Percentiles rank a stretch among this genome's conserved stretches.
Conservation (phyloP, 2,888 invertebrate species). For the Eupithecia centaureata region DNA sequence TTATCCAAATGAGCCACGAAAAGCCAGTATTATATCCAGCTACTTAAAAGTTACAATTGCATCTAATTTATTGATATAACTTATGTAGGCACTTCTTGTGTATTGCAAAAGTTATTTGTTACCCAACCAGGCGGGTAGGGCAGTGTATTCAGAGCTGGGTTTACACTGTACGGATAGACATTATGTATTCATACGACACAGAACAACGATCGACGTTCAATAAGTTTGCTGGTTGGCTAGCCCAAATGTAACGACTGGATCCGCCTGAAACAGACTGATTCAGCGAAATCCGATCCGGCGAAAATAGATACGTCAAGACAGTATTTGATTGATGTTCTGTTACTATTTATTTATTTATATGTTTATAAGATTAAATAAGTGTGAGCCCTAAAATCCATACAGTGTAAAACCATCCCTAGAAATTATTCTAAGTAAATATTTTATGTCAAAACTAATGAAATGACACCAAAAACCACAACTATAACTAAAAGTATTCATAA, state of each 20-base stretch:
- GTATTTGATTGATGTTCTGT: too few relatives aligned
- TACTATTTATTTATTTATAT: too few relatives aligned
- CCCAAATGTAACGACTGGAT: too few relatives aligned
- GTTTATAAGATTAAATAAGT: too few relatives aligned
- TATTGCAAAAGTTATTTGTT: slow-evolving; percentile 41
- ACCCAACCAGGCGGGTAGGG: slow-evolving; percentile 7
- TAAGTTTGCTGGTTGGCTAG: too few relatives aligned
- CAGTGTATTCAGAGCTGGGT: not conserved
- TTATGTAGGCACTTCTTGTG: slow-evolving; percentile 41
- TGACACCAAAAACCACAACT: slow-evolving; percentile 26
- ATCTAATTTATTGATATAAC: slow-evolving; percentile 34
- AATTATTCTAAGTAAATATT: slow-evolving; percentile 20
- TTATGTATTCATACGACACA: too few relatives aligned
- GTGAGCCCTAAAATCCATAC: slow-evolving; percentile 2
- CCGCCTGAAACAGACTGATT: too few relatives aligned
- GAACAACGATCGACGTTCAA: too few relatives aligned
- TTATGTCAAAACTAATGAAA: slow-evolving; percentile 24
- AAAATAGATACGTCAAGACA: too few relatives aligned
- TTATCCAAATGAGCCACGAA: not conserved
- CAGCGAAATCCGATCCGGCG: too few relatives aligned
- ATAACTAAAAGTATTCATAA: slow-evolving; percentile 38
- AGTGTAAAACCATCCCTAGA: slow-evolving; percentile 15
- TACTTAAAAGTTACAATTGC: slow-evolving; percentile 28
- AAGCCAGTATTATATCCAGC: not conserved
- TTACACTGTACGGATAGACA: slow-evolving; percentile 16